phyloP scores from a whole-genome alignment of 1,140 invertebrate genomes.

The Mactra quadrangularis region DNA sequence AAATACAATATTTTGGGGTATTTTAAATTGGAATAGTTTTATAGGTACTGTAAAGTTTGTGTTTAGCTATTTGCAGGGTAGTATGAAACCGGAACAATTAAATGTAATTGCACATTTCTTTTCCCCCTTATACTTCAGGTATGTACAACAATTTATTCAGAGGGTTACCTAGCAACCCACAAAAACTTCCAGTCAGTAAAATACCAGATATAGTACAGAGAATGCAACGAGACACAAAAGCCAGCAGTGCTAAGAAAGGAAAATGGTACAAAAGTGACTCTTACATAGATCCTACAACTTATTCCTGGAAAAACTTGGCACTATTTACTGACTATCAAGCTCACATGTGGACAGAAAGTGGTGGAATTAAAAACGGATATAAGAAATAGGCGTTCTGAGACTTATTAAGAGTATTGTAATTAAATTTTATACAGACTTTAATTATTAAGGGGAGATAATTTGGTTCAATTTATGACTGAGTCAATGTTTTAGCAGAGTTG shows the following conservation, averaged over 20 bases:
- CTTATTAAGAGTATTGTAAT: too few species aligned
- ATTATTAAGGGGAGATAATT: too few species aligned
- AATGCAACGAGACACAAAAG: constrained; percentile 57
- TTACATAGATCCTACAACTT: constrained; percentile 49
- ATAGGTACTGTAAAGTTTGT: too few species aligned
- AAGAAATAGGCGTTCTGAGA: constrained; percentile 34
- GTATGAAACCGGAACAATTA: too few species aligned
- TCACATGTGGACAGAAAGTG: constrained; percentile 52
- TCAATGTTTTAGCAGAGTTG: too few species aligned
- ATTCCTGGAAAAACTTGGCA: constrained; percentile 59
- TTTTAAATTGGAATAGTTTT: too few species aligned
- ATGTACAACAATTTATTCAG: constrained; percentile 54
- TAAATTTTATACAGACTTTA: too few species aligned
- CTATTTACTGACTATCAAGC: constrained; percentile 58
- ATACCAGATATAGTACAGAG: constrained; percentile 59
- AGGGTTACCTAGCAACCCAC: constrained; percentile 19
- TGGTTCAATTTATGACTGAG: too few species aligned
- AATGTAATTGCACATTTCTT: too few species aligned
- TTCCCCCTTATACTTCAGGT: constrained; percentile 15
- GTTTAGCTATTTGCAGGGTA: too few species aligned
- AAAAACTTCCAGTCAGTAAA: constrained; percentile 50
- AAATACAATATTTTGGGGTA: too few species aligned
- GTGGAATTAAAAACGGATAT: constrained; percentile 36
- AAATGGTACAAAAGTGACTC: constrained; percentile 58
- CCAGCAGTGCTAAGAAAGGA: constrained; percentile 47